A percentile compares a stretch with the other conserved stretches of the same genome.
Evolutionary conservation across 2,113 vertebrate species (phyloP).

Genomic region (Raphicerus campestris): DNA sequence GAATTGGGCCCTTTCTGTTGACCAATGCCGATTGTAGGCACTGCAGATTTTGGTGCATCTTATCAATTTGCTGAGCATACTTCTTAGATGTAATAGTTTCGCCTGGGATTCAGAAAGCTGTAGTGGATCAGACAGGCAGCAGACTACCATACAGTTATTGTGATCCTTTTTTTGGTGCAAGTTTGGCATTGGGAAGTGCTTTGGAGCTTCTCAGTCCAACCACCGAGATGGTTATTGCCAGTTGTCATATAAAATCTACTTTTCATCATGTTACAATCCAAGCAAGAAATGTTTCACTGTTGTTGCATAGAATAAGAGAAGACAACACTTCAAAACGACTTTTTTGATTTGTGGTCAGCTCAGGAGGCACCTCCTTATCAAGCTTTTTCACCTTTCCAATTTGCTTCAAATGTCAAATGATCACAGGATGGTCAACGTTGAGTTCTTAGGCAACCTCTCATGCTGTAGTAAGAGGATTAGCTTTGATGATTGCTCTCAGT

Average conservation of each 20-base stretch:
- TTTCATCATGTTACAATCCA: background rate
- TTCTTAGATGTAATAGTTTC: background rate
- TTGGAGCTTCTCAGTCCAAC: background rate
- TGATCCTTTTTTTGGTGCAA: background rate
- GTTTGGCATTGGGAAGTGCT: background rate
- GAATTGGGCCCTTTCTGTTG: background rate
- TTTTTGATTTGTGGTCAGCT: background rate
- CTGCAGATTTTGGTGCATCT: background rate
- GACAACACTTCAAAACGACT: background rate
- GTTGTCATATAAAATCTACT: background rate
- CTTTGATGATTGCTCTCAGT: background rate
- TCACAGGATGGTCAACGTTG: background rate
- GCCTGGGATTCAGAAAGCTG: accelerated
- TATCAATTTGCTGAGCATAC: background rate
- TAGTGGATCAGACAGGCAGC: background rate
- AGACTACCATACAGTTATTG: background rate
- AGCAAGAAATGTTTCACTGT: background rate
- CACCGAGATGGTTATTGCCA: background rate
- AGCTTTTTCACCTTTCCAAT: background rate
- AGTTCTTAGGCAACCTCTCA: background rate
- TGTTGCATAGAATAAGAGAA: background rate
- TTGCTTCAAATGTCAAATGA: background rate
- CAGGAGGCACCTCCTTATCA: background rate
- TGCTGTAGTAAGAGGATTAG: background rate
- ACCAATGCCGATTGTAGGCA: accelerated